Evolutionary conservation across 1,140 invertebrate species (phyloP).

Genomic region (Drosophila setifemur): DNA sequence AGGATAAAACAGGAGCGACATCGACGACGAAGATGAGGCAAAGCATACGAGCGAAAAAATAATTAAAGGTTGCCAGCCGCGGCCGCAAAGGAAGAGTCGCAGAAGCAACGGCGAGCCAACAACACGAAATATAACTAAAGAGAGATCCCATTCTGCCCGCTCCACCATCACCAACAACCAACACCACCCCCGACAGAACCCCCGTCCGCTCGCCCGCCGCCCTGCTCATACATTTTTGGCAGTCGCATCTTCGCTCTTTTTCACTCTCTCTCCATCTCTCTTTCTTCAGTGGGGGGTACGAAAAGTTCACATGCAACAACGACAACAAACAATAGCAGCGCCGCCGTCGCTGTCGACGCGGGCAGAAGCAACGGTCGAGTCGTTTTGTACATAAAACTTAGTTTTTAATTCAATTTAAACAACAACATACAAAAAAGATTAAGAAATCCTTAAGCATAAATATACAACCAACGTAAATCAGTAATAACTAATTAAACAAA

Average conservation of each 20-base stretch:
- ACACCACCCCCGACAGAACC: too few species aligned
- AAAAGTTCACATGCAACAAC: slow-evolving; percentile 56
- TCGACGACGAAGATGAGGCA: slow-evolving; percentile 64
- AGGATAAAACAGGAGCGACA: slow-evolving; percentile 70
- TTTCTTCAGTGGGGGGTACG: slow-evolving; percentile 43
- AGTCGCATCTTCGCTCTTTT: too few species aligned
- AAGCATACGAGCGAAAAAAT: slow-evolving; percentile 70
- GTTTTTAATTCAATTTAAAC: slow-evolving; percentile 58
- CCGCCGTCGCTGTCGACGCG: not conserved
- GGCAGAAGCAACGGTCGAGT: not conserved
- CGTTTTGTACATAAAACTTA: slow-evolving; percentile 11
- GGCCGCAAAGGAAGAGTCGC: slow-evolving; percentile 9
- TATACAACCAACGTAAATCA: slow-evolving; percentile 36
- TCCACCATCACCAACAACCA: too few species aligned
- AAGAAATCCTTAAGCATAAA: slow-evolving; percentile 42
- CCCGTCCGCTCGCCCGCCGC: too few species aligned
- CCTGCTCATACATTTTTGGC: too few species aligned
- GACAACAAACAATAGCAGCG: slow-evolving; percentile 38
- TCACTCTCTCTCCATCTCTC: slow-evolving; percentile 10
- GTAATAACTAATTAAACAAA: slow-evolving; percentile 23
- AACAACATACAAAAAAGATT: too few species aligned
- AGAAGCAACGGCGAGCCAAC: too few species aligned
- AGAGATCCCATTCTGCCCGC: too few species aligned
- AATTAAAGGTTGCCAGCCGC: slow-evolving; percentile 62
- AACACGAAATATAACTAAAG: too few species aligned